These are phyloP conservation scores for Noctuana brunneofusca DNA, from an alignment of 2,888 invertebrate species.

Conservation along the genomic window DNA sequence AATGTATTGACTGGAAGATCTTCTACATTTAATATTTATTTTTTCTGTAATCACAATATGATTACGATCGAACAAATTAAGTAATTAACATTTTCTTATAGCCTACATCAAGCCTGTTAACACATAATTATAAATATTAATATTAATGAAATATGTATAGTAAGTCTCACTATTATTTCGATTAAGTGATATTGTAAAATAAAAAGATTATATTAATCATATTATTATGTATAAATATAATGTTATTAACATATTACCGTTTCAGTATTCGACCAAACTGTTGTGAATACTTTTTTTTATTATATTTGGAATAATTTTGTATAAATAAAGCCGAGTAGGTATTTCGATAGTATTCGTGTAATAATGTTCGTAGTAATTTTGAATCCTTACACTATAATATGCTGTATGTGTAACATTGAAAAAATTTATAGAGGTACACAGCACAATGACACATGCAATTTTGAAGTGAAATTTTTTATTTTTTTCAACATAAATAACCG, in stretches of 20 bases:
- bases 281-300: slow-evolving; percentile 48
- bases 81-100: no score
- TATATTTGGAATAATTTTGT: slow-evolving; percentile 24
- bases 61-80: no score
- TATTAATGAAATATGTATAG: background rate
- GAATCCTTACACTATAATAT: background rate
- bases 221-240: slow-evolving; percentile 30
- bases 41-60: background rate
- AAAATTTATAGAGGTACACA: no score
- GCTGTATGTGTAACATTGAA: background rate
- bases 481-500: no score
- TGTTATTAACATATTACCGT: slow-evolving; percentile 46
- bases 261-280: slow-evolving; percentile 71
- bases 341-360: background rate
- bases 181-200: slow-evolving; percentile 10
- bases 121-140: background rate
- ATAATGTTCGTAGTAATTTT: background rate
- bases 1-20: no score
- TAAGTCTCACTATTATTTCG: background rate
- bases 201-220: slow-evolving; percentile 13
- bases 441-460: no score
- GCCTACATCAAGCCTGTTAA: background rate
- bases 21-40: background rate
- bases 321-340: slow-evolving; percentile 11
- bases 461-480: no score